These are phyloP conservation scores for Epinephelus awoara DNA, from an alignment of 2,797 vertebrate genomes.

Conservation along the genomic window DNA sequence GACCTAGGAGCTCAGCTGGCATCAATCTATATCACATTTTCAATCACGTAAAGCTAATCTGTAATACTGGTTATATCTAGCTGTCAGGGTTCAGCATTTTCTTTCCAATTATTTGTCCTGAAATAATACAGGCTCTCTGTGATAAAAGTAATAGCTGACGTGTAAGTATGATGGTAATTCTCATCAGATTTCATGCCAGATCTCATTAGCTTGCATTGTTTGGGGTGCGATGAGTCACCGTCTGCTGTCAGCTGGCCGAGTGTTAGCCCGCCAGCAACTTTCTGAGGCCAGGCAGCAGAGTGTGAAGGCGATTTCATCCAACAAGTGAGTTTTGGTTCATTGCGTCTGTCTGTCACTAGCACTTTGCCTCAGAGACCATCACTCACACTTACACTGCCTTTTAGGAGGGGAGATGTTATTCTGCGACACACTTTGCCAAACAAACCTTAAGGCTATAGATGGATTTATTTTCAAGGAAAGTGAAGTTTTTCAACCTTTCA, in stretches of 20 bases:
- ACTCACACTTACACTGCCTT: slow-evolving; percentile 33
- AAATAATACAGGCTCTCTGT: slow-evolving; percentile 30
- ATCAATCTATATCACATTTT: slow-evolving; percentile 11
- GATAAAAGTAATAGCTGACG: slow-evolving; percentile 30
- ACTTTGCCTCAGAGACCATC: slow-evolving; percentile 35
- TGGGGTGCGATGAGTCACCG: slow-evolving; percentile 52
- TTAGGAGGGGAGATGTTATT: background rate
- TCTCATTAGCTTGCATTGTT: slow-evolving; percentile 49
- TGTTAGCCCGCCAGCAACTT: slow-evolving; percentile 37
- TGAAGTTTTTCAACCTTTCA: background rate
- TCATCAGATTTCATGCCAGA: slow-evolving; percentile 55
- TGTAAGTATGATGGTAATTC: slow-evolving; percentile 26
- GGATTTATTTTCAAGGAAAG: background rate
- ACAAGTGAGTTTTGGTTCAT: slow-evolving; percentile 59
- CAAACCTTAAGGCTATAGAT: background rate
- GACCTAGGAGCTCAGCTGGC: background rate
- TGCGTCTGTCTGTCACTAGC: slow-evolving; percentile 54
- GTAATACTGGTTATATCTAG: background rate
- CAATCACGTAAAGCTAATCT: slow-evolving; percentile 23
- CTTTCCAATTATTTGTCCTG: background rate
- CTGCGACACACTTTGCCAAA: background rate
- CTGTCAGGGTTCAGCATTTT: slow-evolving; percentile 4
- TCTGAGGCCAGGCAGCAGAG: slow-evolving; percentile 42
- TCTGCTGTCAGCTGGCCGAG: slow-evolving; percentile 32
- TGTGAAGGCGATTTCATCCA: slow-evolving; percentile 59